Percentiles rank a stretch among this genome's conserved stretches.
phyloP scores from a whole-genome alignment of 2,888 invertebrate genomes.

The Coremacera marginata region DNA sequence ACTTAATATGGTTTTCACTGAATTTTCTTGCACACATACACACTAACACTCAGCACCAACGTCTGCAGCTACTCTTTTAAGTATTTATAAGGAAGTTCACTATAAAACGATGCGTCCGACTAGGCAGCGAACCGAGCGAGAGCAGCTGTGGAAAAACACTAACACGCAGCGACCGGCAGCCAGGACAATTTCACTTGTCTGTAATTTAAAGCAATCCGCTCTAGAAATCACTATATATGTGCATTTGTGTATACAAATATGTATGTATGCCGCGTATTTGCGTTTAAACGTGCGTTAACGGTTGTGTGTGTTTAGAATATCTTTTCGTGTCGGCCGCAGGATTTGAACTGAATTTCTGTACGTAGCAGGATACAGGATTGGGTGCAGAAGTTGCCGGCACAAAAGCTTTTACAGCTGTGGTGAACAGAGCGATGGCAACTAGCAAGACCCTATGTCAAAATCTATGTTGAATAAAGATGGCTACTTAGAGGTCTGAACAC shows the following conservation, averaged over 20 bases:
- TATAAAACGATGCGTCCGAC: neutral
- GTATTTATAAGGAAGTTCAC: neutral
- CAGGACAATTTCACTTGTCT: constrained; percentile 19
- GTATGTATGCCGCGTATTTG: neutral
- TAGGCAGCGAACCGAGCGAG: constrained; percentile 12
- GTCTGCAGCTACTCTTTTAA: constrained; percentile 3
- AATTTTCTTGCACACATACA: constrained; percentile 1
- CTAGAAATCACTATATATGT: constrained; percentile 16
- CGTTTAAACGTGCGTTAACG: neutral
- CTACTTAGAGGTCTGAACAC: neutral
- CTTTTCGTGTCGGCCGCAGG: neutral
- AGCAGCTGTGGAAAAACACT: constrained; percentile 1
- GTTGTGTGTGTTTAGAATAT: neutral
- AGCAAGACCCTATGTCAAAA: too few relatives aligned
- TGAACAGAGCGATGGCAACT: neutral
- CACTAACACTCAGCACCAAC: neutral
- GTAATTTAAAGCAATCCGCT: constrained; percentile 31
- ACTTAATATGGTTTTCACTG: neutral
- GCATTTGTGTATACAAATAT: neutral
- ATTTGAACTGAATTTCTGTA: constrained; percentile 15
- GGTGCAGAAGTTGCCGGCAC: neutral
- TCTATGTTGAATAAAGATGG: neutral
- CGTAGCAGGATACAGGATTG: neutral
- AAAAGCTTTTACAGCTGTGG: constrained; percentile 4
- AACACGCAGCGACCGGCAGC: constrained; percentile 6